These are phyloP conservation scores for Macrostomum lignano DNA, from an alignment of 1,140 invertebrate genomes.

Conservation along the genomic window DNA sequence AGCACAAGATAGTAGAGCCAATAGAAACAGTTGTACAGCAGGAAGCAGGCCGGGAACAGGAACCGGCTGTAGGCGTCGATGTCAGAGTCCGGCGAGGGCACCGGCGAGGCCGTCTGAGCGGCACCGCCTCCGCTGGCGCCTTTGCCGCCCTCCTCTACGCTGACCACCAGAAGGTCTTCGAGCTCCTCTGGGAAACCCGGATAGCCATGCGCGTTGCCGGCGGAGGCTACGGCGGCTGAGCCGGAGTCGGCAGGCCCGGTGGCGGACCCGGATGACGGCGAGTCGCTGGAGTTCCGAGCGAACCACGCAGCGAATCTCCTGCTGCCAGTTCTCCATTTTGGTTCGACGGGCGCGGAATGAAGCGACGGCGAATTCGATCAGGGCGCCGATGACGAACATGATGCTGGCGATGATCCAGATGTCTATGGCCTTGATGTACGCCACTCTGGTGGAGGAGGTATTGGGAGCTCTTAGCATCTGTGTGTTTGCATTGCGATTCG, in stretches of 20 bases:
- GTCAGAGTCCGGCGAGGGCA: conserved; percentile 4
- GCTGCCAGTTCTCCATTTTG: conserved; percentile 1
- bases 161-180: too few relatives aligned
- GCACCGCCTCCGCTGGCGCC: neutral
- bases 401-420: conserved; percentile 21
- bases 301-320: conserved; percentile 4
- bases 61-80: conserved; percentile 6
- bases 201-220: too few relatives aligned
- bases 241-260: too few relatives aligned
- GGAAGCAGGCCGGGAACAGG: conserved; percentile 4
- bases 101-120: neutral
- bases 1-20: conserved; percentile 6
- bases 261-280: too few relatives aligned
- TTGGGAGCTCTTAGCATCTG: too few relatives aligned
- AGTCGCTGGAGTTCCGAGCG: conserved; percentile 2
- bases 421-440: conserved; percentile 22
- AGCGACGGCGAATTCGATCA: conserved; percentile 20
- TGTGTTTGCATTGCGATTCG: too few relatives aligned
- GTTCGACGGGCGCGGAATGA: conserved; percentile 6
- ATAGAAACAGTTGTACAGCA: conserved; percentile 7
- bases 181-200: too few relatives aligned
- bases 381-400: conserved; percentile 17
- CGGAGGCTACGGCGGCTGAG: too few relatives aligned
- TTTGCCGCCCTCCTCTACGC: neutral
- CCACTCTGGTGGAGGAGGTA: conserved; percentile 10